Percentiles rank a stretch among this genome's conserved stretches.
Evolutionary conservation across 1,140 invertebrate species (phyloP).

Genomic region (Tetramorium alpestre): DNA sequence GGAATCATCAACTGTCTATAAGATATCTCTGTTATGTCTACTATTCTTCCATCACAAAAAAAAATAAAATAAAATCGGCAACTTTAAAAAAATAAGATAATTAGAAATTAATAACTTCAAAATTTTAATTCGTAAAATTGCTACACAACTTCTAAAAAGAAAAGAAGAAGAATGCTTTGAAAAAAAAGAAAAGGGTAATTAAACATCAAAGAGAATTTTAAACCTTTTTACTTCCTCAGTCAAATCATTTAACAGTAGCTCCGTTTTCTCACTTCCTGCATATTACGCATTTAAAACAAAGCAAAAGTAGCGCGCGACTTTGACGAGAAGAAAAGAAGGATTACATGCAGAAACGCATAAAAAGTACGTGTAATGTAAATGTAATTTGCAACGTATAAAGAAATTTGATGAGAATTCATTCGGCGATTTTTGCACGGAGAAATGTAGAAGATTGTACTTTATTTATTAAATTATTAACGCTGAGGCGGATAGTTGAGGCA

Average conservation of each 20-base stretch:
- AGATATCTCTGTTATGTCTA: background rate
- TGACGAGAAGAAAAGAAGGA: background rate
- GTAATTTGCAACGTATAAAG: background rate
- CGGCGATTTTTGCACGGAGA: background rate
- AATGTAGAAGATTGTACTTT: background rate
- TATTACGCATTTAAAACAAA: slow-evolving; percentile 1
- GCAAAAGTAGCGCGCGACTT: background rate
- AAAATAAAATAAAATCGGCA: background rate
- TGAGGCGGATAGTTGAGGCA: too few species aligned
- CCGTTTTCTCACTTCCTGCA: background rate
- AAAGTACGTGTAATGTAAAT: background rate
- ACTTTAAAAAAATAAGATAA: background rate
- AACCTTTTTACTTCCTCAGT: background rate
- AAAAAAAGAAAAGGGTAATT: background rate
- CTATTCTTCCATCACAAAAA: background rate
- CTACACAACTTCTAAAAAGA: background rate
- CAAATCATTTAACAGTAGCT: background rate
- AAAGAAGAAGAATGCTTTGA: background rate
- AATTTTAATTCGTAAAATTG: background rate
- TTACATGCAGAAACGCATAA: background rate
- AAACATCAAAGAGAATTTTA: slow-evolving; percentile 8
- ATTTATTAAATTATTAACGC: slow-evolving; percentile 29
- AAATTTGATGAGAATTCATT: background rate
- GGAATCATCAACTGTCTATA: background rate
- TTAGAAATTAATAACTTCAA: background rate